Percentiles rank a stretch among this genome's conserved stretches.
Evolutionary conservation across 2,888 invertebrate species (phyloP).

Genomic region (Carpatolechia fugitivella): DNA sequence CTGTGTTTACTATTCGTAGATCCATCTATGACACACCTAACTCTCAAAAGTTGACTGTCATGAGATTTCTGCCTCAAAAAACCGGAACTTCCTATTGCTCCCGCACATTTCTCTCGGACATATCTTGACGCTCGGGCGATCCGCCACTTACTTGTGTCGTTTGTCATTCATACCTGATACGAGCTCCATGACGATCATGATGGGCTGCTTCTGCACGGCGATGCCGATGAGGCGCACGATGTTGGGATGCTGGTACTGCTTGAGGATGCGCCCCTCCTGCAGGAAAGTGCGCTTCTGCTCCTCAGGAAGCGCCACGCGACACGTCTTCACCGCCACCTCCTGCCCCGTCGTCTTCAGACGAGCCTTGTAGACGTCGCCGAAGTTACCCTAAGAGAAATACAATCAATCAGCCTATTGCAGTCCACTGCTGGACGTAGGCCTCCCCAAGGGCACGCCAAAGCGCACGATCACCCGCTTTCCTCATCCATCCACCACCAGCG

Average conservation of each 20-base stretch:
- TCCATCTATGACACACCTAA: too few relatives aligned
- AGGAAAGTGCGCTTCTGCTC: conserved; percentile 96
- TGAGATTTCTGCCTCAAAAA: too few relatives aligned
- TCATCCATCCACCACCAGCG: too few relatives aligned
- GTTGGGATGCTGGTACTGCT: conserved; percentile 98
- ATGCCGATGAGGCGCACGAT: conserved; percentile 98
- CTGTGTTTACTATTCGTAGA: too few relatives aligned
- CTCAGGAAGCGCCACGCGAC: conserved; percentile 94
- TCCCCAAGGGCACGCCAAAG: too few relatives aligned
- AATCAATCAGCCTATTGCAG: background rate
- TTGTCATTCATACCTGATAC: conserved; percentile 94
- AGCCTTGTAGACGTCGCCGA: conserved; percentile 98
- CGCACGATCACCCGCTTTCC: too few relatives aligned
- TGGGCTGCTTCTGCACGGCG: conserved; percentile 98
- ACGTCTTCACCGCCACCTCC: conserved; percentile 97
- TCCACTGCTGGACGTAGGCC: too few relatives aligned
- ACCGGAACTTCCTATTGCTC: too few relatives aligned
- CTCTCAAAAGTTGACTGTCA: too few relatives aligned
- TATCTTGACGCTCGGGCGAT: too few relatives aligned
- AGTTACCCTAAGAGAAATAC: conserved; percentile 87
- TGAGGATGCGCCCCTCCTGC: conserved; percentile 96
- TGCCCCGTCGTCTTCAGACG: conserved; percentile 88
- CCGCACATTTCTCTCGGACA: too few relatives aligned
- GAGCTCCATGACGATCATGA: conserved; percentile 99
- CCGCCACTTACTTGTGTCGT: too few relatives aligned